Evolutionary conservation across 2,797 vertebrate species (phyloP), one percentile per base, ranked within the genome.

Genomic region (Onychomys torridus): DNA sequence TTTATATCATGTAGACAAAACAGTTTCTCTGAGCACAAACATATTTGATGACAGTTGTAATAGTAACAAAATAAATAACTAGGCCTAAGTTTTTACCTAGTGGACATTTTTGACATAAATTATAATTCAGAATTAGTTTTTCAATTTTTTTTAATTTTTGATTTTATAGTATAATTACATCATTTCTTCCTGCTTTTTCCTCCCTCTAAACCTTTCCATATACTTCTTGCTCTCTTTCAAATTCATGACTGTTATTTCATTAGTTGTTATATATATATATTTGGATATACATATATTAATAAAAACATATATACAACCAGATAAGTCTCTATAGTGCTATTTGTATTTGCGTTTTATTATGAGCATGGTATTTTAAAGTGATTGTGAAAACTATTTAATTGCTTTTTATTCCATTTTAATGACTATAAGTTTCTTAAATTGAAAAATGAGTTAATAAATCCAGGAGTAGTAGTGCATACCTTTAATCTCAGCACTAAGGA

Each of bases 11-110:
- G 27, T 67, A 82, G 61, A 73, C 29, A 79, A 95, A 94, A 57
- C 19, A 84, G 25, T 79, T 93, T 90, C 29, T 63, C 77, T 95
- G 87, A 94, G 81, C 9, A 71, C 4, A 95, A 94, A 49, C 27
- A 69, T 67, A 61, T 82, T 40, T 92, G 49, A 88, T 94, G 40
- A 96, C 27, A 96, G 40, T 6, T 63, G 63, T 49, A 71, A 32
- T 69, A 93, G 10, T 96, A 55, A 81, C 49, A 73, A 96, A 96
- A 90, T 86, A 81, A 89, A 61, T 78, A 91, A 89, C 78, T 81
- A 83, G 6, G 6, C 13, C 52, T 86, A 91, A 77, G 29, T 3
- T 89, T 85, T 89, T 63, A 59, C 43, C 83, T 92, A 10, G 5
- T 1, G 2, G 10, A 69, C 75, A 69, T 63, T 67, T 91, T 75